phyloP scores from a whole-genome alignment of 2,113 vertebrate genomes.

The Tricholaema leucomelas region DNA sequence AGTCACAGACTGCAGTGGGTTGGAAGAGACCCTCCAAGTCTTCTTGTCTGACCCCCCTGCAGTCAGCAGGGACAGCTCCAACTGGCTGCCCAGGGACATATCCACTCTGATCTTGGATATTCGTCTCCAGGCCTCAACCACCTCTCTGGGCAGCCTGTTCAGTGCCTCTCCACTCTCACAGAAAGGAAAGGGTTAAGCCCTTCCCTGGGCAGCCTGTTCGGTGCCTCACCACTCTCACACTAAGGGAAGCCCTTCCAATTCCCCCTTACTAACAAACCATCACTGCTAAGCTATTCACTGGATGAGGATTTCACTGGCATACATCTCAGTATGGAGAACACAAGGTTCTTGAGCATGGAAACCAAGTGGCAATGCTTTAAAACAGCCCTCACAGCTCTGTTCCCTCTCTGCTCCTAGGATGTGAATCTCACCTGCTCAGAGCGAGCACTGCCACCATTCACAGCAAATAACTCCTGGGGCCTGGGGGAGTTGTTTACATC shows the following conservation, averaged over 20 bases:
- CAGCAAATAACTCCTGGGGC: neutral
- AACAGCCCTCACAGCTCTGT: neutral
- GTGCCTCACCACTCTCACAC: too few relatives aligned
- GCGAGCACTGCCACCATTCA: neutral
- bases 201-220: too few relatives aligned
- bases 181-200: too few relatives aligned
- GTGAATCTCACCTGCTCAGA: neutral
- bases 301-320: neutral
- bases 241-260: neutral
- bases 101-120: too few relatives aligned
- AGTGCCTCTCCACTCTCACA: too few relatives aligned
- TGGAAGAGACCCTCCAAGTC: too few relatives aligned
- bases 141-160: too few relatives aligned
- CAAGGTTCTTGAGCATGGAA: neutral
- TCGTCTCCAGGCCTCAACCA: too few relatives aligned
- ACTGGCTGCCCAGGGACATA: too few relatives aligned
- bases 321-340: neutral
- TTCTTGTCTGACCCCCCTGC: too few relatives aligned
- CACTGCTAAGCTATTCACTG: neutral
- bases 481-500: neutral
- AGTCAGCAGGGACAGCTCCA: too few relatives aligned
- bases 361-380: neutral
- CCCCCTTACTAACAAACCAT: neutral
- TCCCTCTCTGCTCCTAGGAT: neutral
- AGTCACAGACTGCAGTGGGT: too few relatives aligned